Evolutionary conservation across 2,888 invertebrate species (phyloP), one percentile per base, ranked within the genome.

Genomic region (Leptodirus hochenwartii): DNA sequence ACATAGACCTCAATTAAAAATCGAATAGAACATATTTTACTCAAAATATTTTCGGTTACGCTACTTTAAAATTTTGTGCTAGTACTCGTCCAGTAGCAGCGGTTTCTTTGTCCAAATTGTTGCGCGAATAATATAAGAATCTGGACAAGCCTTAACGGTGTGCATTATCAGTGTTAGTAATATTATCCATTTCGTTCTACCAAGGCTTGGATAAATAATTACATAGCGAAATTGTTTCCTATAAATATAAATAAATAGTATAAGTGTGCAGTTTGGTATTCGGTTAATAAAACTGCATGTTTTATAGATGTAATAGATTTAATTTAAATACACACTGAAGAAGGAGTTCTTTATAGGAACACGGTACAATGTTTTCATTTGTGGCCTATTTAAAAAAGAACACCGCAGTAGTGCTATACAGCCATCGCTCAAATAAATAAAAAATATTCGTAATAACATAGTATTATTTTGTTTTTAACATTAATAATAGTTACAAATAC

Each of bases 241-340:
- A n/a, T n/a, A n/a, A n/a, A n/a, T n/a, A n/a, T n/a, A n/a, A n/a
- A n/a, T n/a, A n/a, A n/a, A n/a, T n/a, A n/a, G n/a, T n/a, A n/a
- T n/a, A n/a, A n/a, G n/a, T n/a, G n/a, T n/a, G n/a, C n/a, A n/a
- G n/a, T n/a, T n/a, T n/a, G n/a, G n/a, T n/a, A n/a, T n/a, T n/a
- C n/a, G n/a, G n/a, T n/a, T n/a, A n/a, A n/a, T n/a, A n/a, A n/a
- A n/a, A n/a, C n/a, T n/a, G n/a, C n/a, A n/a, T n/a, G n/a, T n/a
- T n/a, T n/a, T n/a, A 29, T 33, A 32, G 34, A 44, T 46, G 49
- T 48, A 51, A 51, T 52, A 48, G 49, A 49, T 50, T 50, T 51
- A 46, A 50, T 49, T 51, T 50, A 51, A n/a, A 51, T 51, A 53
- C 51, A 53, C 52, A 54, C 52, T 52, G 53, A 53, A 50, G 47